These are phyloP conservation scores for Ophiothrix spiculata DNA, from an alignment of 35 echinoderm and acorn worm species.

Conservation along the genomic window DNA sequence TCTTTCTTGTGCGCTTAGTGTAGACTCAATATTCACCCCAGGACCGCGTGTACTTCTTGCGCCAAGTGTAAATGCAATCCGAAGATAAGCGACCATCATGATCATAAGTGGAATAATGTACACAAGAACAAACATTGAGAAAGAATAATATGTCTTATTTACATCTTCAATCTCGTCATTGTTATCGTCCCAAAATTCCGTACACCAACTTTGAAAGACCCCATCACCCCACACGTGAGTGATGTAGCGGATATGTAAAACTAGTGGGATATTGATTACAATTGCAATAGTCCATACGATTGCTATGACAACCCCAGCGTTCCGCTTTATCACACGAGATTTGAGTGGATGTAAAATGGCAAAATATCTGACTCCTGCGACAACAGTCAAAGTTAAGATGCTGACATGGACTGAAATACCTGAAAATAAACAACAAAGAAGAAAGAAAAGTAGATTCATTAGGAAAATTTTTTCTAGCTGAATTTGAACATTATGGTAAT, in stretches of 20 bases:
- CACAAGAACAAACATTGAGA: constrained; percentile 41
- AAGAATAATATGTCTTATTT: constrained; percentile 45
- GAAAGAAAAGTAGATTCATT: not conserved
- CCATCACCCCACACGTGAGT: constrained; percentile 52
- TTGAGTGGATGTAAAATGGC: constrained; percentile 87
- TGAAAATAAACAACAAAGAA: constrained; percentile 26
- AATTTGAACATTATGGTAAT: too few relatives aligned
- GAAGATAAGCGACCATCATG: constrained; percentile 73
- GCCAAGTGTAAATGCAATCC: constrained; percentile 64
- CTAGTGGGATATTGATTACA: constrained; percentile 57
- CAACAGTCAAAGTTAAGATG: constrained; percentile 81
- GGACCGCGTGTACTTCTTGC: constrained; percentile 63
- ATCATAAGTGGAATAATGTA: constrained; percentile 72
- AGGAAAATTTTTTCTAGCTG: too few relatives aligned
- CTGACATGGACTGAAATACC: constrained; percentile 88
- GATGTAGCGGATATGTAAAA: constrained; percentile 22
- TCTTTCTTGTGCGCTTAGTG: constrained; percentile 73
- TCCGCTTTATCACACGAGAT: constrained; percentile 84
- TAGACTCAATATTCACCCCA: constrained; percentile 63
- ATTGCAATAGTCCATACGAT: constrained; percentile 62
- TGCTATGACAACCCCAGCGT: constrained; percentile 61
- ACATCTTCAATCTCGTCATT: not conserved
- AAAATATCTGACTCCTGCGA: constrained; percentile 86
- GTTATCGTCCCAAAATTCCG: constrained; percentile 54
- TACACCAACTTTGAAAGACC: constrained; percentile 22